Conservation (phyloP, 2,888 invertebrate genomes). For the Dolichopus griseipennis region DNA sequence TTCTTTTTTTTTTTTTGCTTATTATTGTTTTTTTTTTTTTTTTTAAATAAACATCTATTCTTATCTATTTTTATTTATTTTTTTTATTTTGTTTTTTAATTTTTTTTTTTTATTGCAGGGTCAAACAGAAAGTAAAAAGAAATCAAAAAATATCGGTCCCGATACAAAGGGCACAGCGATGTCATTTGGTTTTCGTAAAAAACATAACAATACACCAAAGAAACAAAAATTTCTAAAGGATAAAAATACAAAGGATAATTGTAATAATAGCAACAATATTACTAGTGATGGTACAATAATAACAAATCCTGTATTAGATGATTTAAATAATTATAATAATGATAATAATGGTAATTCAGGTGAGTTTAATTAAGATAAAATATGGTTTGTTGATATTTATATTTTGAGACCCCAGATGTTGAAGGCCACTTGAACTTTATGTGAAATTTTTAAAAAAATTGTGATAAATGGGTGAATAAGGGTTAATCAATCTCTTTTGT, state of each 20-base stretch:
- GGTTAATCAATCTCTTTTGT: too few species aligned
- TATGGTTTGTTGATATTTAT: too few species aligned
- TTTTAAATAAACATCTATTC: too few species aligned
- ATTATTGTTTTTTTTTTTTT: background rate
- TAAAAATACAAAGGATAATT: constrained; percentile 26
- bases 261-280: constrained; percentile 23
- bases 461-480: too few species aligned
- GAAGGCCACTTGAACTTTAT: too few species aligned
- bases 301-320: constrained; percentile 24
- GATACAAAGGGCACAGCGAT: constrained; percentile 61
- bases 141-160: constrained; percentile 29
- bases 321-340: constrained; percentile 20
- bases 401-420: too few species aligned
- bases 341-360: constrained; percentile 43
- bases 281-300: constrained; percentile 24
- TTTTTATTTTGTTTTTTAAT: constrained; percentile 12
- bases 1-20: background rate
- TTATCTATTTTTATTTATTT: constrained; percentile 3
- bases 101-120: constrained; percentile 30
- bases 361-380: constrained; percentile 29
- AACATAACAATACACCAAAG: constrained; percentile 48
- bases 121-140: constrained; percentile 43
- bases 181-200: constrained; percentile 74
- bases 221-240: constrained; percentile 27
- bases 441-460: too few species aligned